Evolutionary conservation across 2,113 vertebrate species (phyloP).

Genomic region (Thomomys bottae): DNA sequence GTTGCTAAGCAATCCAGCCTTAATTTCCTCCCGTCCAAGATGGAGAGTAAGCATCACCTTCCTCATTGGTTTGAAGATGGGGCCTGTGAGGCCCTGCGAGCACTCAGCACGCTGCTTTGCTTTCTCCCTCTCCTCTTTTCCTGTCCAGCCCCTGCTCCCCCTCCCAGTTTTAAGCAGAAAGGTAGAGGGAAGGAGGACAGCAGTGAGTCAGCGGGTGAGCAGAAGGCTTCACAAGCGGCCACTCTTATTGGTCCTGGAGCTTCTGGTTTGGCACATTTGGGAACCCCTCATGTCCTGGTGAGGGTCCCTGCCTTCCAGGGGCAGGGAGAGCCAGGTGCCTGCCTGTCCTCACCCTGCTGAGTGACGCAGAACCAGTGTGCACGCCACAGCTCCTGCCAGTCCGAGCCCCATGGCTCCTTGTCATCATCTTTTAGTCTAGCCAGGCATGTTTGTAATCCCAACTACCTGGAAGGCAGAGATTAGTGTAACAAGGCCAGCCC

Average conservation of each 20-base stretch:
- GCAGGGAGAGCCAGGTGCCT: not conserved
- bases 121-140: not conserved
- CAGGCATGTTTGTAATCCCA: too few relatives aligned
- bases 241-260: not conserved
- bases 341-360: not conserved
- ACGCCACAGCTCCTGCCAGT: not conserved
- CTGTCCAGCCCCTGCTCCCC: not conserved
- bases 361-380: not conserved
- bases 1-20: not conserved
- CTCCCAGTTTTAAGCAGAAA: not conserved
- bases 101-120: not conserved
- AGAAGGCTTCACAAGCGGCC: conserved; percentile 8
- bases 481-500: too few relatives aligned
- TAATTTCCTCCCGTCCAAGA: not conserved
- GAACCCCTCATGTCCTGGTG: not conserved
- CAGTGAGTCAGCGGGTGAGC: not conserved
- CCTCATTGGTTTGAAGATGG: not conserved
- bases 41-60: not conserved
- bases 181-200: not conserved
- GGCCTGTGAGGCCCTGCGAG: not conserved
- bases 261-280: conserved; percentile 5
- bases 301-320: not conserved
- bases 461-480: not conserved
- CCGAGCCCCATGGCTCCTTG: not conserved
- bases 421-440: not conserved